phyloP scores from a whole-genome alignment of 2,888 invertebrate species.

The Entomobrya proxima region DNA sequence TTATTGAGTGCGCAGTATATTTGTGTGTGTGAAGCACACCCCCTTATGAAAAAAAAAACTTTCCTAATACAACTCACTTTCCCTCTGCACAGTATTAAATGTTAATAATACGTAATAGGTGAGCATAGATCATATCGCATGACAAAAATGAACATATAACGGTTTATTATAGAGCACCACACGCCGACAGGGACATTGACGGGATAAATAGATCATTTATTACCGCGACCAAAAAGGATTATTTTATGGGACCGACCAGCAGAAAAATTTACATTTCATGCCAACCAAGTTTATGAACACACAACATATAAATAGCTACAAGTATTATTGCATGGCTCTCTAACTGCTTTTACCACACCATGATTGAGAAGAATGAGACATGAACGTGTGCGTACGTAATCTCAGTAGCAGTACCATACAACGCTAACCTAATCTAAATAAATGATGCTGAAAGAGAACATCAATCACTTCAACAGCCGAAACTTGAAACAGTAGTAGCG shows the following conservation, averaged over 20 bases:
- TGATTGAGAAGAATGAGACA: slow-evolving; percentile 65
- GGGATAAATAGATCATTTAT: slow-evolving; percentile 47
- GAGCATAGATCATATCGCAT: slow-evolving; percentile 38
- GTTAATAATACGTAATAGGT: neutral
- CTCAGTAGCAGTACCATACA: slow-evolving; percentile 48
- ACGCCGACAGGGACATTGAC: slow-evolving; percentile 37
- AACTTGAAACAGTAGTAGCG: slow-evolving; percentile 49
- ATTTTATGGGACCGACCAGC: too few species aligned
- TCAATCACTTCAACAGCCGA: slow-evolving; percentile 72
- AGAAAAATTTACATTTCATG: neutral
- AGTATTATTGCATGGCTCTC: neutral
- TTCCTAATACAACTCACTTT: neutral
- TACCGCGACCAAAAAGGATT: neutral
- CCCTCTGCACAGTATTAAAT: neutral
- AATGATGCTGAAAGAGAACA: slow-evolving; percentile 74
- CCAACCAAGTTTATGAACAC: neutral
- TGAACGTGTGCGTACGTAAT: slow-evolving; percentile 55
- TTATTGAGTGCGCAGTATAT: neutral
- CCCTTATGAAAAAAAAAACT: neutral
- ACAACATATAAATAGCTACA: neutral
- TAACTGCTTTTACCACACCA: slow-evolving; percentile 14
- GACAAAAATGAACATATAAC: slow-evolving; percentile 35
- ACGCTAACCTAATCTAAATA: slow-evolving; percentile 73
- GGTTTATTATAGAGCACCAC: neutral
- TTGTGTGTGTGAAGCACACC: neutral